phyloP scores from a whole-genome alignment of 1,140 invertebrate genomes.

The Procambarus virginalis region DNA sequence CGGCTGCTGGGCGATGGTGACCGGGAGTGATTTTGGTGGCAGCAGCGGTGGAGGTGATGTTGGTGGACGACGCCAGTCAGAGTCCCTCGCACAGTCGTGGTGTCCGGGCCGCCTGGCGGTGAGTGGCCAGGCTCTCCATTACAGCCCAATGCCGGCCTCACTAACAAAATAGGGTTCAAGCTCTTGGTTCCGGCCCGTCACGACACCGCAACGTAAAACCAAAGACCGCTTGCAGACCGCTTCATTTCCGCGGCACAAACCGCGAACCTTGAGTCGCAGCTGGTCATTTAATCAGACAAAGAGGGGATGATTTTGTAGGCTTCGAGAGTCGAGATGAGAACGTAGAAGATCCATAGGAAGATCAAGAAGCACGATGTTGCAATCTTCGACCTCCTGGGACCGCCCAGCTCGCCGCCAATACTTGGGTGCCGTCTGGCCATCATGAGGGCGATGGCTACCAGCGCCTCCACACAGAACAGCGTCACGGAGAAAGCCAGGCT shows the following conservation, averaged over 20 bases:
- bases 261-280: background rate
- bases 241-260: conserved; percentile 9
- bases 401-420: conserved; percentile 80
- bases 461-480: conserved; percentile 89
- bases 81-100: conserved; percentile 6
- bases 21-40: conserved; percentile 32
- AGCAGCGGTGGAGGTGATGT: conserved; percentile 18
- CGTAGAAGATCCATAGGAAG: conserved; percentile 79
- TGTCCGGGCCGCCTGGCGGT: background rate
- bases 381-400: conserved; percentile 75
- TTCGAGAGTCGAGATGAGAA: conserved; percentile 79
- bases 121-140: conserved; percentile 4
- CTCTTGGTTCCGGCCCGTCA: background rate
- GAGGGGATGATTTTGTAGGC: conserved; percentile 76
- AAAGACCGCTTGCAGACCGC: background rate
- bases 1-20: background rate
- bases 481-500: conserved; percentile 93
- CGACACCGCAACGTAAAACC: background rate
- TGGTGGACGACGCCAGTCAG: conserved; percentile 21
- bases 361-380: conserved; percentile 76
- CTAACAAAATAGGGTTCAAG: background rate
- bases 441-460: conserved; percentile 75
- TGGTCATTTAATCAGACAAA: background rate
- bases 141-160: background rate
- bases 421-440: conserved; percentile 75